Base-by-base conservation (phyloP, 1,140 invertebrate genomes). In the Lycorma delicatula region DNA sequence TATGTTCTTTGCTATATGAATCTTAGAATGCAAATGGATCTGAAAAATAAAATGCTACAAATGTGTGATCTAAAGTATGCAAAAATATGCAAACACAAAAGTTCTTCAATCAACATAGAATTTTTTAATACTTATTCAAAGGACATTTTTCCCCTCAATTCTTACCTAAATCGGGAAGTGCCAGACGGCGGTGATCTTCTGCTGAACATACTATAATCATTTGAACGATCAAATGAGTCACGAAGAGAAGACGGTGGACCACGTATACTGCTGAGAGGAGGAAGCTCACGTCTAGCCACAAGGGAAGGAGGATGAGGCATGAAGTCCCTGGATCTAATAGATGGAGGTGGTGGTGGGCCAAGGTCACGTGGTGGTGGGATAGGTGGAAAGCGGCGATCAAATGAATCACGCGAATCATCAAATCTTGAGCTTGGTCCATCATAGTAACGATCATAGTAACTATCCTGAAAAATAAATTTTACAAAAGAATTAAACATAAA, bases 401-500 rank as follows among this genome's bases (percentile, higher is more conserved):
- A 89, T 12, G 60, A 89, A 66, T 89, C 86, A 25, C 86, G 77
- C 1, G 83, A 80, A 60, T 87, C 85, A 63, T 89, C 86, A 66
- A 85, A 88, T 22, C 63, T 20, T 7, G 28, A 51, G n/a, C 78
- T 74, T 38, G 75, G 71, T 48, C 86, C 77, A 64, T 89, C 87
- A 74, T 89, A 89, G 72, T 89, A 90, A 46, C 79, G 79, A 71
- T 90, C 86, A 64, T 88, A 89, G 64, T 88, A 89, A 18, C 76
- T 75, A 68, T 89, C 86, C 85, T 89, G 74, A 59, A 68, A 62
- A 58, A 27, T 3, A 12, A 41, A 1, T 12, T n/a, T 16, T 20
- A 22, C 12, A n/a, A n/a, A n/a, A n/a, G n/a, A n/a, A n/a, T n/a
- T n/a, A n/a, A n/a, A n/a, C n/a, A n/a, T n/a, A n/a, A n/a, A n/a